Conservation (phyloP, 2,113 vertebrate genomes). For the Chitala chitala region DNA sequence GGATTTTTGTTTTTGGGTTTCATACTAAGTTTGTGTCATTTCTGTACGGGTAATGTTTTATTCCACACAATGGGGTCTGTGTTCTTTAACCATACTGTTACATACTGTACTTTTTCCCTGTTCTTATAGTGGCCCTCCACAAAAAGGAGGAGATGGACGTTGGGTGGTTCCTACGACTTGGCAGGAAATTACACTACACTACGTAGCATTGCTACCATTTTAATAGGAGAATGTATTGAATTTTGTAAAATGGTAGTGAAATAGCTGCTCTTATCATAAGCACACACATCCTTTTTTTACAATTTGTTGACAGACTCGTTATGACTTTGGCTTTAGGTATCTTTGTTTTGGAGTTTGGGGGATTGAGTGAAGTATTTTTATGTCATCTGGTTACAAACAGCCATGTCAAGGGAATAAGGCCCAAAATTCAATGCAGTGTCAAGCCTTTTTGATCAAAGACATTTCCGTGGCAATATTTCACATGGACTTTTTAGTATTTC, state of each 20-base stretch:
- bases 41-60: too few relatives aligned
- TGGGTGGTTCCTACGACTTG: too few relatives aligned
- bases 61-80: too few relatives aligned
- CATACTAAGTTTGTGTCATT: too few relatives aligned
- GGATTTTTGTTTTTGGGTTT: too few relatives aligned
- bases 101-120: too few relatives aligned
- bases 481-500: not conserved
- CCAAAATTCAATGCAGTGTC: not conserved
- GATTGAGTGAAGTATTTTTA: constrained; percentile 6
- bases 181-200: too few relatives aligned
- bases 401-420: not conserved
- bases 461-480: constrained; percentile 7
- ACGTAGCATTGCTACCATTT: constrained; percentile 8
- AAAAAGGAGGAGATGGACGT: too few relatives aligned
- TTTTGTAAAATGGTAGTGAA: not conserved
- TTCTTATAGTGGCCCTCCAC: too few relatives aligned
- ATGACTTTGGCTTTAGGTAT: not conserved
- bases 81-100: too few relatives aligned
- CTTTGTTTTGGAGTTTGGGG: constrained; percentile 6
- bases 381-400: constrained; percentile 1
- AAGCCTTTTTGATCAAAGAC: constrained; percentile 5
- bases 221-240: not conserved
- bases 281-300: not conserved
- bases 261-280: not conserved
- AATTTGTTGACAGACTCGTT: not conserved